Conservation (phyloP, 2,113 vertebrate species). For the Nicator chloris region DNA sequence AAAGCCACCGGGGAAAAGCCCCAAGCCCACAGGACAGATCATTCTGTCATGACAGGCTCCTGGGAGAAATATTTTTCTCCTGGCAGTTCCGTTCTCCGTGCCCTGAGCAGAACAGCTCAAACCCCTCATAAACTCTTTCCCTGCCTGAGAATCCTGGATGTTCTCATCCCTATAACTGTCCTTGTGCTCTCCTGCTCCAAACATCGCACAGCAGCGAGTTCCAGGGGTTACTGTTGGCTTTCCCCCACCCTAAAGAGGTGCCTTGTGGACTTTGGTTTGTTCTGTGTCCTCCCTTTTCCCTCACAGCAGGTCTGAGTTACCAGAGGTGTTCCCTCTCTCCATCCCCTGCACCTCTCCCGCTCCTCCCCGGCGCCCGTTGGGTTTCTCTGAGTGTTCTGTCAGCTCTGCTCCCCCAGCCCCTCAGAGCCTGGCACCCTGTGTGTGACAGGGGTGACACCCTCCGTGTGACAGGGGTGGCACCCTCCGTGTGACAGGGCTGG, state of each 20-base stretch:
- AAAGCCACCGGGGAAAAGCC: not conserved
- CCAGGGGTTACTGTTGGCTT: not conserved
- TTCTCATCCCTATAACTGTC: accelerated
- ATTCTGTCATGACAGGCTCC: not conserved
- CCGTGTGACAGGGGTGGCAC: not conserved
- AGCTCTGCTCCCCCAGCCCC: not conserved
- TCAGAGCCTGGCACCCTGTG: not conserved
- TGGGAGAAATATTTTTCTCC: not conserved
- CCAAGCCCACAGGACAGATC: not conserved
- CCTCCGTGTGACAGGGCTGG: no score
- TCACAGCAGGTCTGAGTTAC: accelerated
- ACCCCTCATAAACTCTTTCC: not conserved
- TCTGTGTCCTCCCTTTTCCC: accelerated
- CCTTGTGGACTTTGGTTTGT: not conserved
- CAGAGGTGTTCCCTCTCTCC: accelerated
- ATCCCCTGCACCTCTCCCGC: not conserved
- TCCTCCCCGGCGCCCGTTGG: accelerated
- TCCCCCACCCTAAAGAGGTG: accelerated
- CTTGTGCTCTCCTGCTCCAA: not conserved
- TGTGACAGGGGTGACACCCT: no score
- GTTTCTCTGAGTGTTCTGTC: not conserved
- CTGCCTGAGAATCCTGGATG: not conserved
- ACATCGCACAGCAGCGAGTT: not conserved
- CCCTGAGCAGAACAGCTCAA: not conserved
- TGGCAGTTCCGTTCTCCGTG: not conserved